phyloP scores from a whole-genome alignment of 2,113 vertebrate genomes.

The Loxodonta africana region DNA sequence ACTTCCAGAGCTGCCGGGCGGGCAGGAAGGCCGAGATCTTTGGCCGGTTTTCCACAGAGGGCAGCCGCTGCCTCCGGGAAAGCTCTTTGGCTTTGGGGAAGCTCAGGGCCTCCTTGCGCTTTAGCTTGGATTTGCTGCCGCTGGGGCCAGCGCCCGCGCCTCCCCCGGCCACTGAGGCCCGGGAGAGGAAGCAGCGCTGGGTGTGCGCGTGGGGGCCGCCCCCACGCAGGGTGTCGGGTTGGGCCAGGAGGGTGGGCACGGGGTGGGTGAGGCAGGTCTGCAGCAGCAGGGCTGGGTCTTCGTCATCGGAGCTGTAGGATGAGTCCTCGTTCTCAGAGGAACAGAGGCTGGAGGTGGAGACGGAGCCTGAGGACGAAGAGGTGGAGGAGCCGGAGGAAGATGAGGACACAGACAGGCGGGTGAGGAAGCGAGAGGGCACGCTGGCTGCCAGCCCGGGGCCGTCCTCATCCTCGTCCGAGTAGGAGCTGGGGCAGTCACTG shows the following conservation, averaged over 20 bases:
- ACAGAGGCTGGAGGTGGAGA: conserved; percentile 96
- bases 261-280: conserved; percentile 96
- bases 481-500: conserved; percentile 96
- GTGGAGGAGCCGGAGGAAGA: conserved; percentile 97
- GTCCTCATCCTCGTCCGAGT: conserved; percentile 95
- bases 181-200: conserved; percentile 95
- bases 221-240: conserved; percentile 90
- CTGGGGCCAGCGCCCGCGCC: neutral
- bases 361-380: conserved; percentile 96
- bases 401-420: conserved; percentile 95
- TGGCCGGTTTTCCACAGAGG: conserved; percentile 93
- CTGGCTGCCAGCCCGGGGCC: conserved; percentile 89
- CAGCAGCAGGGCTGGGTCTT: conserved; percentile 94
- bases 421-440: conserved; percentile 93
- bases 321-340: conserved; percentile 98
- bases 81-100: conserved; percentile 94
- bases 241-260: conserved; percentile 91
- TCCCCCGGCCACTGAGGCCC: conserved; percentile 89
- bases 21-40: conserved; percentile 96
- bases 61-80: conserved; percentile 94
- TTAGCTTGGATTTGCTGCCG: conserved; percentile 91
- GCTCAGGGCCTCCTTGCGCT: conserved; percentile 93
- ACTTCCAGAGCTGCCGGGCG: conserved; percentile 96
- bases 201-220: conserved; percentile 80
- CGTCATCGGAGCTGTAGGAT: conserved; percentile 97